phyloP scores from a whole-genome alignment of 2,797 vertebrate species.

The Cuniculus paca region DNA sequence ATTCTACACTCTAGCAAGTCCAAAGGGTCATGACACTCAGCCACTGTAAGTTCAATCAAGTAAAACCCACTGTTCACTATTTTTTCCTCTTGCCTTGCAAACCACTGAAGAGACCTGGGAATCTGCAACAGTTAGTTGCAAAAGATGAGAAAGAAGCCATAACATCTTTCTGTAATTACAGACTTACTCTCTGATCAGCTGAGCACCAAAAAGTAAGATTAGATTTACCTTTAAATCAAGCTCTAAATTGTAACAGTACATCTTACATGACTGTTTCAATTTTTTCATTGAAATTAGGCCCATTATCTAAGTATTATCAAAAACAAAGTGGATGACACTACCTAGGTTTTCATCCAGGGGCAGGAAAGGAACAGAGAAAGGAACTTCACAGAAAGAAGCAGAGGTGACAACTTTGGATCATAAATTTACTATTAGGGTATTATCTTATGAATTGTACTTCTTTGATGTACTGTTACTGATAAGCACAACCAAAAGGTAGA shows the following conservation, averaged over 20 bases:
- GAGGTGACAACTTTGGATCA: fast-evolving
- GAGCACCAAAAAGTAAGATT: background rate
- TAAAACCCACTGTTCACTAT: background rate
- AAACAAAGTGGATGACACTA: background rate
- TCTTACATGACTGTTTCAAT: background rate
- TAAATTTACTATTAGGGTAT: background rate
- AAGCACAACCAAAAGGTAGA: background rate
- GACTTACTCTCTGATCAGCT: background rate
- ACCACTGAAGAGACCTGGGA: background rate
- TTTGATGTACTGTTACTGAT: background rate
- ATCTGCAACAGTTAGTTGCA: background rate
- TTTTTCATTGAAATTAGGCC: background rate
- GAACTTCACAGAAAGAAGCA: background rate
- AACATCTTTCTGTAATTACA: background rate
- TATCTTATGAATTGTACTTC: background rate
- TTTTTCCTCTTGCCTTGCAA: background rate
- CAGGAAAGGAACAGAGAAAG: background rate
- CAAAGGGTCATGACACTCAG: background rate
- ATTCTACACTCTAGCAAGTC: background rate
- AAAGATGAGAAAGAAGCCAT: background rate
- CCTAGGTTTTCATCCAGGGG: background rate
- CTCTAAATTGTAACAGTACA: background rate
- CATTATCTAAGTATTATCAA: background rate
- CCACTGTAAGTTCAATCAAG: background rate
- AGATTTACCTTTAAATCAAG: background rate